Evolutionary conservation across 2,888 invertebrate genomes (phyloP), one percentile per base, ranked within the genome.

Genomic region (Agelastica alni): DNA sequence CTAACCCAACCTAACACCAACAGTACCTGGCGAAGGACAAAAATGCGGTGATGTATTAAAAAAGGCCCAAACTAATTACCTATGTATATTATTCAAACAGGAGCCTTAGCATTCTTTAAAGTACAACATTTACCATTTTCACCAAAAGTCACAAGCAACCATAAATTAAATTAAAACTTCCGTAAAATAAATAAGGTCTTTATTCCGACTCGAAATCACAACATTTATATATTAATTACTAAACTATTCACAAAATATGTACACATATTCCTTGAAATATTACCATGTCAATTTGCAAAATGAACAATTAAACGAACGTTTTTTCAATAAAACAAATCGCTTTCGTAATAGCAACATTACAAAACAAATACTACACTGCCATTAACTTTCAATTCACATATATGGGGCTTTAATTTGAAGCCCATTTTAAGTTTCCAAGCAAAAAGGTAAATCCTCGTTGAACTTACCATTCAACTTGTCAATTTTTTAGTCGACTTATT

Each of bases 111-210:
- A n/a, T n/a, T n/a, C n/a, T n/a, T n/a, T n/a, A n/a, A n/a, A n/a
- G n/a, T n/a, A n/a, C n/a, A n/a, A n/a, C n/a, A 12, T 20, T 20
- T 47, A 46, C 51, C 51, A 56, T 56, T 56, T 56, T 47, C 56
- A 56, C 56, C 56, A 56, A 56, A 56, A 56, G 44, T 51, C 37
- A 26, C 31, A 36, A 63, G 58, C 55, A 56, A 63, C 60, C 67
- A 70, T 69, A 71, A 73, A 71, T 71, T 71, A 70, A 70, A 72
- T 68, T 73, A 32, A 49, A 64, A 59, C 56, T 57, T 63, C 63
- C 67, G 70, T 71, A 71, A 73, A 73, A 73, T 74, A 75, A 75
- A 75, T 74, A 70, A 70, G 72, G 70, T 74, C 69, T 71, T 71
- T 68, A 68, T 70, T 70, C 58, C 62, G 64, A 66, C 64, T 69